phyloP scores from a whole-genome alignment of 2,113 vertebrate species.

The Phylloscopus trochiloides region DNA sequence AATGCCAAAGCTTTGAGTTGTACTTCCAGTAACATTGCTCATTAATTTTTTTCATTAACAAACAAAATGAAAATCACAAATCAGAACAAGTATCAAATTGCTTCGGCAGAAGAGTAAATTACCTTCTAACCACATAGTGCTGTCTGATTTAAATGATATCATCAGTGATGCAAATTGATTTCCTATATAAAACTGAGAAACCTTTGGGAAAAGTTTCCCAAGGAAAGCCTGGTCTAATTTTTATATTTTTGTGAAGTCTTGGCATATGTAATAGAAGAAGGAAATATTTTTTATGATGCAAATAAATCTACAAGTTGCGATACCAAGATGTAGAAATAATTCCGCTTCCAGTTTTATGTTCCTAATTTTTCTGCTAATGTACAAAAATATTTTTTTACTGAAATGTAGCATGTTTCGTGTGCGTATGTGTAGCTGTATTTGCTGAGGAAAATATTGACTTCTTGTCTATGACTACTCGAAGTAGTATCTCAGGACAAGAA shows the following conservation, averaged over 20 bases:
- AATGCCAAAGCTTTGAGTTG: conserved; percentile 59
- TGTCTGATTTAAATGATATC: conserved; percentile 73
- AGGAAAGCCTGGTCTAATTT: conserved; percentile 51
- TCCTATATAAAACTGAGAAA: conserved; percentile 66
- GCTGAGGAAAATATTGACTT: neutral
- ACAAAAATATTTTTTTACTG: neutral
- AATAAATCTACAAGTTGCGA: neutral
- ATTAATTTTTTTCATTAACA: conserved; percentile 83
- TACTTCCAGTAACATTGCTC: conserved; percentile 75
- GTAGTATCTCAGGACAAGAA: neutral
- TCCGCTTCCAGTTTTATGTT: neutral
- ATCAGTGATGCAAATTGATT: conserved; percentile 79
- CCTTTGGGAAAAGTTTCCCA: conserved; percentile 47
- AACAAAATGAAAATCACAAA: conserved; percentile 82
- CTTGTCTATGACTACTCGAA: too few relatives aligned
- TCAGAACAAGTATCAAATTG: conserved; percentile 79
- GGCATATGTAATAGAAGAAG: neutral
- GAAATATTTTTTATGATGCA: neutral
- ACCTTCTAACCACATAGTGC: conserved; percentile 71
- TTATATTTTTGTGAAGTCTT: conserved; percentile 42
- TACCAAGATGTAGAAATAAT: neutral
- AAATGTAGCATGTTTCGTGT: neutral
- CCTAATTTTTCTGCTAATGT: neutral
- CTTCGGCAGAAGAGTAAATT: conserved; percentile 73
- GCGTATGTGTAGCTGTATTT: neutral